Percentiles rank a stretch among this genome's conserved stretches.
phyloP scores from a whole-genome alignment of 2,888 invertebrate species.

The Pristionchus japonicus region DNA sequence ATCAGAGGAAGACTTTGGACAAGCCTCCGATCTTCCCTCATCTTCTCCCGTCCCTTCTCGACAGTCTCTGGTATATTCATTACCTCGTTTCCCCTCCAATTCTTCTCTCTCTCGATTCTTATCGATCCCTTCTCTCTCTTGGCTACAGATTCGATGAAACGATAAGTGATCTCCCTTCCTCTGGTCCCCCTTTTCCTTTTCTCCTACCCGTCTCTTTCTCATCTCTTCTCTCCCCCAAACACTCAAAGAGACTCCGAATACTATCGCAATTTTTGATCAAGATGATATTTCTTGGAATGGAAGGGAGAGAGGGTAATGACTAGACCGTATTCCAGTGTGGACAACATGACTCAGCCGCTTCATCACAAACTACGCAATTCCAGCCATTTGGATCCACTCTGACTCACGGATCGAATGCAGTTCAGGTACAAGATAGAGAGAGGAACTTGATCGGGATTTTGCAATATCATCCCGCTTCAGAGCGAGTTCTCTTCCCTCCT shows the following conservation, averaged over 20 bases:
- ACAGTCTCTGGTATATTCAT: neutral
- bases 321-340: constrained; percentile 35
- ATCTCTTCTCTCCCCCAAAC: constrained; percentile 26
- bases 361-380: neutral
- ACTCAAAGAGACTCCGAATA: constrained; percentile 38
- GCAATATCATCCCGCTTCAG: neutral
- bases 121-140: constrained; percentile 31
- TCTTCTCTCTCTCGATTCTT: constrained; percentile 30
- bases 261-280: constrained; percentile 37
- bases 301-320: neutral
- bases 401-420: constrained; percentile 41
- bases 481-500: constrained; percentile 33
- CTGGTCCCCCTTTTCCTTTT: constrained; percentile 18
- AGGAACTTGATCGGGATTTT: neutral
- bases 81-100: neutral
- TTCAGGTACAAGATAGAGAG: neutral
- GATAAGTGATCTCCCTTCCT: constrained; percentile 41
- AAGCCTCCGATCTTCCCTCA: neutral
- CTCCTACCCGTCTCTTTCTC: constrained; percentile 5
- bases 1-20: constrained; percentile 10
- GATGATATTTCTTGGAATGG: constrained; percentile 31
- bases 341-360: neutral
- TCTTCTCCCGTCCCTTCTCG: constrained; percentile 31
- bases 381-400: constrained; percentile 22
- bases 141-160: constrained; percentile 43